A percentile compares a stretch with the other conserved stretches of the same genome.
These are phyloP conservation scores for Eupithecia pulchellata DNA, from an alignment of 2,888 invertebrate genomes.

Conservation along the genomic window DNA sequence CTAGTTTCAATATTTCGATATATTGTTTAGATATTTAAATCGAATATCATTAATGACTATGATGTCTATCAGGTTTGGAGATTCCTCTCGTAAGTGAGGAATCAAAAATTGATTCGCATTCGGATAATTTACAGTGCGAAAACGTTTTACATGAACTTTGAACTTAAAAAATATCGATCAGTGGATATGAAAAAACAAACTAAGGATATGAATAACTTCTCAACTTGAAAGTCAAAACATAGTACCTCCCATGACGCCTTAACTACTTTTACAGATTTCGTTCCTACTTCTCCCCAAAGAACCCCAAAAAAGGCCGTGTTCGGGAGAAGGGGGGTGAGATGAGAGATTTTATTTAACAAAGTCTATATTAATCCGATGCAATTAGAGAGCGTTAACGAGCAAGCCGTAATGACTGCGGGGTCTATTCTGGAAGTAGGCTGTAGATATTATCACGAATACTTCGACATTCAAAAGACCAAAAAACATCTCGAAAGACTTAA, in stretches of 20 bases:
- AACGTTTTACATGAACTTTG: too few species aligned
- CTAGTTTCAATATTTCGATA: too few species aligned
- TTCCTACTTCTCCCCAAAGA: constrained; percentile 11
- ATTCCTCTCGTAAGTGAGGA: too few species aligned
- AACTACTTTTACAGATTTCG: not conserved
- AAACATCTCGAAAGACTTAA: not conserved
- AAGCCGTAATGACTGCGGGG: constrained; percentile 79
- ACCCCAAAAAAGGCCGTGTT: constrained; percentile 42
- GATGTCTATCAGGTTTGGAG: too few species aligned
- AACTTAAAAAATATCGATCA: too few species aligned
- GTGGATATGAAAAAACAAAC: not conserved
- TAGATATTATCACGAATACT: constrained; percentile 13
- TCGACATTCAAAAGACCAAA: not conserved
- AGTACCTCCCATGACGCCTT: not conserved
- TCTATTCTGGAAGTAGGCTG: constrained; percentile 62
- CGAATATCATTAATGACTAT: too few species aligned
- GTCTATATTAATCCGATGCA: constrained; percentile 86
- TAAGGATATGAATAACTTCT: not conserved
- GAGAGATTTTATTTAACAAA: constrained; percentile 86
- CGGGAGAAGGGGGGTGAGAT: constrained; percentile 63
- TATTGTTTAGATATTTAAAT: too few species aligned
- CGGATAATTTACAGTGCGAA: too few species aligned
- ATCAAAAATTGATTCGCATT: too few species aligned
- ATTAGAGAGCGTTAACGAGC: constrained; percentile 85
- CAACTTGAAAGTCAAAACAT: not conserved